phyloP scores from a whole-genome alignment of 2,113 vertebrate species.

The Rhinogobius similis region DNA sequence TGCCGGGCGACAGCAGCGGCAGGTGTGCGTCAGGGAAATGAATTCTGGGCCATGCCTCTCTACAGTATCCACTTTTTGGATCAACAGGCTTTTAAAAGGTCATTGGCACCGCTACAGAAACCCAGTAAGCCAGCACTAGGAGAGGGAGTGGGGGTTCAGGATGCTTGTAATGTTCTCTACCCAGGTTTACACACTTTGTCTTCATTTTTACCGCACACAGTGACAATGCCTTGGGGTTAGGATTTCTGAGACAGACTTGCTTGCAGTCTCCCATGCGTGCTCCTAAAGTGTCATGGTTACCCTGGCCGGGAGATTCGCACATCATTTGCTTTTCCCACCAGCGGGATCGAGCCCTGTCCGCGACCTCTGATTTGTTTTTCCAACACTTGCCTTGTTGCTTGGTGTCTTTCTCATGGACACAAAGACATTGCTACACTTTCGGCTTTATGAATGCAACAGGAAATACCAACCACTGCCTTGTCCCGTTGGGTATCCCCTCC shows the following conservation, averaged over 20 bases:
- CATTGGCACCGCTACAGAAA: slow-evolving; percentile 43
- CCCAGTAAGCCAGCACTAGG: slow-evolving; percentile 18
- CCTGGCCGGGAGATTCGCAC: slow-evolving; percentile 48
- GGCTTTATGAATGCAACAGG: slow-evolving; percentile 34
- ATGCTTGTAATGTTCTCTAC: slow-evolving; percentile 7
- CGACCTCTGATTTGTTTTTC: slow-evolving; percentile 64
- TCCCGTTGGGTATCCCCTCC: slow-evolving; percentile 44
- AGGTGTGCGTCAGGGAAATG: slow-evolving; percentile 64
- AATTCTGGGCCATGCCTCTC: slow-evolving; percentile 44
- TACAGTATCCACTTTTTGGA: slow-evolving; percentile 51
- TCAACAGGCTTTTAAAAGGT: slow-evolving; percentile 67
- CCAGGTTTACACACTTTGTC: slow-evolving; percentile 50
- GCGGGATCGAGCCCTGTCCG: slow-evolving; percentile 48
- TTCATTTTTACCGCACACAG: slow-evolving; percentile 47
- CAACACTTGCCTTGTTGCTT: slow-evolving; percentile 42
- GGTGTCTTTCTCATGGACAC: slow-evolving; percentile 33
- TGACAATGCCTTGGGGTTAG: slow-evolving; percentile 52
- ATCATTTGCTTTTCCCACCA: slow-evolving; percentile 74
- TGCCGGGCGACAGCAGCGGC: slow-evolving; percentile 51
- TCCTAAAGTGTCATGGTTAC: slow-evolving; percentile 61
- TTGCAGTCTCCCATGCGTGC: slow-evolving; percentile 21
- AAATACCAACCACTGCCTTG: slow-evolving; percentile 54
- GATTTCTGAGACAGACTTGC: slow-evolving; percentile 9
- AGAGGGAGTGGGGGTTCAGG: neutral
- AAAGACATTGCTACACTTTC: slow-evolving; percentile 33